phyloP scores from a whole-genome alignment of 2,113 vertebrate genomes.

The human region DNA sequence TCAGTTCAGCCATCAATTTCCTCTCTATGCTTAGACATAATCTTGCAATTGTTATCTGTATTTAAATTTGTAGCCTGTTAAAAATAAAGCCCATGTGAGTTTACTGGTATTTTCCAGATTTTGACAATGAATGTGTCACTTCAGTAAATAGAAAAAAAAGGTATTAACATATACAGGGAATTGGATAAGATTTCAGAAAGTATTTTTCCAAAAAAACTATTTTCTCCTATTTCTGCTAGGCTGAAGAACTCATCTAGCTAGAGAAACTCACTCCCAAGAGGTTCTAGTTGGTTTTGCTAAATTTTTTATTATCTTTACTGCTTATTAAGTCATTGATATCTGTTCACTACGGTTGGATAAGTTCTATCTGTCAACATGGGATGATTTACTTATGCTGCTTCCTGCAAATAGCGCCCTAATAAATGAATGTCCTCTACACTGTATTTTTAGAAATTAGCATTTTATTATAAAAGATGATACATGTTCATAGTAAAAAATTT shows the following conservation, averaged over 20 bases:
- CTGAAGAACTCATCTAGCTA: constrained; percentile 36
- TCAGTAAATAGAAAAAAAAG: not conserved
- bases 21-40: not conserved
- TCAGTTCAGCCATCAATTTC: not conserved
- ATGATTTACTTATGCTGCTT: not conserved
- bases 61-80: not conserved
- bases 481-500: not conserved
- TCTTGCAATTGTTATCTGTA: not conserved
- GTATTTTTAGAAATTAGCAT: not conserved
- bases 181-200: not conserved
- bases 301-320: constrained; percentile 4
- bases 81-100: not conserved
- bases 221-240: not conserved
- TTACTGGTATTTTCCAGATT: constrained; percentile 15
- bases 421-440: not conserved
- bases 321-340: not conserved
- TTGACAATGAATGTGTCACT: not conserved
- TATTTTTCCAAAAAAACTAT: not conserved
- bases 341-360: not conserved
- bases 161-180: not conserved
- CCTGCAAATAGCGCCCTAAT: not conserved
- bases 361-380: not conserved
- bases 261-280: not conserved
- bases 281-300: not conserved
- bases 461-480: constrained; percentile 11